A percentile compares a stretch with the other conserved stretches of the same genome.
Evolutionary conservation across 2,113 vertebrate genomes (phyloP).

Genomic region (Pelecanus crispus): DNA sequence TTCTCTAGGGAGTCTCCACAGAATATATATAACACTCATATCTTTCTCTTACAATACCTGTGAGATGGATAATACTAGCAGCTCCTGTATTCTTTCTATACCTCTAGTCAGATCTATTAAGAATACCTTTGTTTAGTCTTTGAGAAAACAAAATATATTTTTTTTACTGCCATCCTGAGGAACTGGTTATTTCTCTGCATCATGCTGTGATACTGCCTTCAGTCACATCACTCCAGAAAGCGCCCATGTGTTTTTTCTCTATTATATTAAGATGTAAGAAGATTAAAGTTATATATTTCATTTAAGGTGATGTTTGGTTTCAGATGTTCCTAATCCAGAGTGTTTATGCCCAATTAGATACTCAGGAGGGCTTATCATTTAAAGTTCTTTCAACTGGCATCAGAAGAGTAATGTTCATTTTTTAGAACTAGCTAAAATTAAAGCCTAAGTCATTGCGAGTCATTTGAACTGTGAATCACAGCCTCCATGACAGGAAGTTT

Average conservation of each 20-base stretch:
- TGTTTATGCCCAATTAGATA: background rate
- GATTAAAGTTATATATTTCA: slow-evolving; percentile 1
- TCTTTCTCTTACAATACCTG: background rate
- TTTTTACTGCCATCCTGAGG: slow-evolving; percentile 15
- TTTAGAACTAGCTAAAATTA: background rate
- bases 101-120: background rate
- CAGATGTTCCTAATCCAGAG: background rate
- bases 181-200: background rate
- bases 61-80: background rate
- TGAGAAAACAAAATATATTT: background rate
- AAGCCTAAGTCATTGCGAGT: background rate
- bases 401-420: background rate
- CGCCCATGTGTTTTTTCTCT: background rate
- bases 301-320: background rate
- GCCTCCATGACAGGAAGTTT: background rate
- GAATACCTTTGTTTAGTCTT: background rate
- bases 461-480: background rate
- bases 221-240: background rate
- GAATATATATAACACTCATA: background rate
- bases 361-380: background rate
- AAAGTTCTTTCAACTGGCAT: background rate
- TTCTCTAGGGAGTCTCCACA: background rate
- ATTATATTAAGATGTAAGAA: background rate
- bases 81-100: background rate
- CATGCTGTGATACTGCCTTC: background rate